phyloP scores from a whole-genome alignment of 2,797 vertebrate species.

The Sebastes vulpes region DNA sequence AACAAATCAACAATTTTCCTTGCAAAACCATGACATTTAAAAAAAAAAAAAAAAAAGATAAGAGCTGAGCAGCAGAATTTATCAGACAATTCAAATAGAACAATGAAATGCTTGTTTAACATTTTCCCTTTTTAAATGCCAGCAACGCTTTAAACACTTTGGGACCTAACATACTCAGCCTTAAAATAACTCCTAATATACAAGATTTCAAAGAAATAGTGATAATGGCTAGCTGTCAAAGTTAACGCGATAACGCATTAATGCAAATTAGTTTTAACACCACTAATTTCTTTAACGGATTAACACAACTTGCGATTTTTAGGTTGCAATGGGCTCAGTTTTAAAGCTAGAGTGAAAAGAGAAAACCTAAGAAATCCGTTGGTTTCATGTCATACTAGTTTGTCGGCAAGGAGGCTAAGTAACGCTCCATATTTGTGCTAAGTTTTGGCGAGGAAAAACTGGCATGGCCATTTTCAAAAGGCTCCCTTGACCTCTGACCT shows the following conservation, averaged over 20 bases:
- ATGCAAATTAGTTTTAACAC: too few species aligned
- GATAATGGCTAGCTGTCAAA: too few species aligned
- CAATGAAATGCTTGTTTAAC: not conserved
- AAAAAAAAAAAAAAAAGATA: not conserved
- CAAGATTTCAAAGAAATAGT: not conserved
- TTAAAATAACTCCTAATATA: not conserved
- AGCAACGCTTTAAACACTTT: not conserved
- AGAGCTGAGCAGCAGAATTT: not conserved
- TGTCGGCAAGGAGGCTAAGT: not conserved
- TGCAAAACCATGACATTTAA: not conserved
- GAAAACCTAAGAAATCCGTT: too few species aligned
- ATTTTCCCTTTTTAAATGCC: not conserved
- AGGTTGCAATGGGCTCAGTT: too few species aligned
- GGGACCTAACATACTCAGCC: not conserved
- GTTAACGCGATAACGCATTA: too few species aligned
- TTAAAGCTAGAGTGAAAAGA: too few species aligned
- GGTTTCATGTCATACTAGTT: not conserved
- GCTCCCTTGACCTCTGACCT: too few species aligned
- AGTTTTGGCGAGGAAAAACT: not conserved
- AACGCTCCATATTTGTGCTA: not conserved
- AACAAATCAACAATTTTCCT: slow-evolving; percentile 2
- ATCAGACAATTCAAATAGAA: not conserved
- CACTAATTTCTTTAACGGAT: too few species aligned
- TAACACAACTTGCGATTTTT: too few species aligned
- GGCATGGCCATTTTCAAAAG: not conserved